These are phyloP conservation scores for Beroe forskalii DNA, from an alignment of 37 sponge, comb jelly and placozoan genomes.

Conservation along the genomic window DNA sequence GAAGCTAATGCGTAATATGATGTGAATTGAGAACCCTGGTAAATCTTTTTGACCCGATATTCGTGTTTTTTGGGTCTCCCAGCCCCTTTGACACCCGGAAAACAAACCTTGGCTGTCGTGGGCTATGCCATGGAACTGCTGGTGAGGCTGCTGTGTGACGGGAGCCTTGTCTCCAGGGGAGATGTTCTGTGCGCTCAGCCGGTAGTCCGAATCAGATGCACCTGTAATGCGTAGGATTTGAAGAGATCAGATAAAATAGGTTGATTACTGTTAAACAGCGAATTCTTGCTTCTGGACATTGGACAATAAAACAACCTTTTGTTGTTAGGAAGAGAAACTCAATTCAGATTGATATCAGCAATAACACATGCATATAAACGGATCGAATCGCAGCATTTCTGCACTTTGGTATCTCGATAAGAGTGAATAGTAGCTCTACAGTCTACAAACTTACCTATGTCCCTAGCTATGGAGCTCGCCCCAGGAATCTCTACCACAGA, in stretches of 20 bases:
- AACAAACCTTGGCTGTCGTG: neutral
- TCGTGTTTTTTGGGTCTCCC: too few species aligned
- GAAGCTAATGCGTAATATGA: too few species aligned
- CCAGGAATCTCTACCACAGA: neutral
- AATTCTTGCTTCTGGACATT: too few species aligned
- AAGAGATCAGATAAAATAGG: neutral
- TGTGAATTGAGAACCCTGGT: too few species aligned
- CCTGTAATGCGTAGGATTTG: neutral
- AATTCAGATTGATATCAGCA: too few species aligned
- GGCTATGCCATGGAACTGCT: neutral
- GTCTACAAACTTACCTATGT: neutral
- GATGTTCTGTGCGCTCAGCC: neutral
- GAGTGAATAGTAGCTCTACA: neutral
- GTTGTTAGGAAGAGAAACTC: too few species aligned
- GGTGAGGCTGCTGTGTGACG: neutral
- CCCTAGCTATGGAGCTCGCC: neutral
- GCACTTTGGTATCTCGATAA: neutral
- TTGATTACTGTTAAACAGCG: too few species aligned
- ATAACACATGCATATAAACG: too few species aligned
- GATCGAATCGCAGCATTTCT: too few species aligned
- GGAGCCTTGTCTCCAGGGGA: neutral
- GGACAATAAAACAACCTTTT: neutral
- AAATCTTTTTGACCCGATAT: too few species aligned
- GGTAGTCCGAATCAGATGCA: neutral
- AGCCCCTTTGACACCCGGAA: too few species aligned